Base-by-base conservation (phyloP, 2,113 vertebrate genomes). In the human (Homo sapiens) region DNA sequence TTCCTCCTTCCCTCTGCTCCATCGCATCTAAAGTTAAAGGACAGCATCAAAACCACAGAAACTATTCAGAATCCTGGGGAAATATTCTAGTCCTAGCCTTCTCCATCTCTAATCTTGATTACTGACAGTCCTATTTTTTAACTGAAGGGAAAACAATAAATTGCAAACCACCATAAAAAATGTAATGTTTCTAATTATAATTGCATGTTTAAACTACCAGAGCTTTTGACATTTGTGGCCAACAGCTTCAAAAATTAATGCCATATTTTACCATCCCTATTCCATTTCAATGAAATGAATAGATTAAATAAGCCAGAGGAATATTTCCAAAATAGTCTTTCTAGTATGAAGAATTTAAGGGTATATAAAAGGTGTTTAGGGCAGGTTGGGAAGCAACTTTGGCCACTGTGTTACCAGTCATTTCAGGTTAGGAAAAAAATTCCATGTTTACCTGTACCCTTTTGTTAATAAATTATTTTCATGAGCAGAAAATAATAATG, bases 401-500 rank as follows among this genome's bases (percentile, higher is more conserved):
- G 35, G 48, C 85, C 57, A 35, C 25, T 64, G 20, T 82, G 59
- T 75, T 40, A 68, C 48, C 78, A 89, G 35, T 64, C 13, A 79
- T 45, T 96, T 82, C 32, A 55, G 40, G n/a, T 45, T 73, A 83
- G 22, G 48, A 32, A 50, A 80, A 95, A 93, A 17, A 4, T 25
- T 52, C 35, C 70, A 2, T 38, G 59, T 55, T 50, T 68, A 50
- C 66, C 43, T 64, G 38, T 81, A 75, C 6, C 80, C n/a, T 84
- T 55, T 89, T 59, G n/a, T 86, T 79, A 61, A 48, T 91, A 73
- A 73, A 43, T 35, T 78, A 83, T 81, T 84, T 96, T 97, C 79
- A 78, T 79, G 22, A 52, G 6, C 16, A 97, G 11, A 73, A 84
- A 93, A 72, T 68, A 61, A 61, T 61, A 64, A 85, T 43, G 4